Conservation (phyloP, 2,888 invertebrate species). For the Drosophila emarginata region DNA sequence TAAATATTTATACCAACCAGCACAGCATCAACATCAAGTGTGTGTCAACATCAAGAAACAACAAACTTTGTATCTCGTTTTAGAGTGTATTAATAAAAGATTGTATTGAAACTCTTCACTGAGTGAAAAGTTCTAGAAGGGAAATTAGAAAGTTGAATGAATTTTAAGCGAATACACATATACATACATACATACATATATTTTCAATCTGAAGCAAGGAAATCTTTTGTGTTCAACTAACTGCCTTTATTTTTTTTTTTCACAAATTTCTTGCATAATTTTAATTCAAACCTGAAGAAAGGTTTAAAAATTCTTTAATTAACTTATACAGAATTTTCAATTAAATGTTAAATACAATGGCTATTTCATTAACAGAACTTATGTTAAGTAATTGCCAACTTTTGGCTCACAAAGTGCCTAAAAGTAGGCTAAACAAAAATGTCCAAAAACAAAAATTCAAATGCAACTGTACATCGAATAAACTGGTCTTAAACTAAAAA, state of each 20-base stretch:
- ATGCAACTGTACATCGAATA: conserved; percentile 11
- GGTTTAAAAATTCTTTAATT: too few species aligned
- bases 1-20: conserved; percentile 46
- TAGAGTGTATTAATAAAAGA: conserved; percentile 17
- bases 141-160: conserved; percentile 26
- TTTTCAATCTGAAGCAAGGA: not conserved
- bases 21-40: conserved; percentile 2
- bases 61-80: conserved; percentile 31
- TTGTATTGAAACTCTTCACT: conserved; percentile 4
- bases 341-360: too few species aligned
- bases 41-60: conserved; percentile 23
- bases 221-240: conserved; percentile 7
- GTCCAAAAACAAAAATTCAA: conserved; percentile 20
- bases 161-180: conserved; percentile 8
- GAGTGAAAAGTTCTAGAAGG: conserved; percentile 1
- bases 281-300: too few species aligned
- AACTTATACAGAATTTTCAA: too few species aligned
- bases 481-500: conserved; percentile 20
- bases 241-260: not conserved
- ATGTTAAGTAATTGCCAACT: conserved; percentile 1
- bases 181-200: not conserved
- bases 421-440: conserved; percentile 34
- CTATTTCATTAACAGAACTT: too few species aligned
- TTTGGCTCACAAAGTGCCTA: conserved; percentile 29
- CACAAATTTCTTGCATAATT: too few species aligned